Evolutionary conservation across 2,888 invertebrate genomes (phyloP), one percentile per base, ranked within the genome.

Genomic region (Eristalinus aeneus): DNA sequence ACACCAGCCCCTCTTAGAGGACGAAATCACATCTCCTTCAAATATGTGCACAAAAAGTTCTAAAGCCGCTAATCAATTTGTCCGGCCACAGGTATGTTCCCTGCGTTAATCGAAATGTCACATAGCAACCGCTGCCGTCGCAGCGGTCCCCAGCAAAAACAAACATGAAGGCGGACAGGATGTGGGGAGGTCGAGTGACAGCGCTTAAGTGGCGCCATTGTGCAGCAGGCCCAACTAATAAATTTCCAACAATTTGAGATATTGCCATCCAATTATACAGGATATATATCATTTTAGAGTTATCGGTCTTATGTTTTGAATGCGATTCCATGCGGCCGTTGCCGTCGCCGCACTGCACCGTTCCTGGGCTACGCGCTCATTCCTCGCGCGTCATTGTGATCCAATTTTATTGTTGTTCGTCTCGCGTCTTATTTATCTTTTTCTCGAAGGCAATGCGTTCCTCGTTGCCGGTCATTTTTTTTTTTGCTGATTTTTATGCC

Each of bases 221-320:
- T 68, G 54, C 61, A 39, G 54, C 60, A 60, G 64, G 32, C 73
- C 9, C 20, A 16, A 34, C 53, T 68, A 76, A 67, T 65, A 68
- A 77, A 39, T 69, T 73, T 77, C 46, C 64, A 86, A 60, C 73
- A 82, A 88, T 86, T 88, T 86, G 83, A 83, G 81, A 88, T 88
- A 81, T 87, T 88, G 80, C 81, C 85, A 79, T 88, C 82, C 87
- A 88, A 88, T 88, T 88, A 88, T 81, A 80, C 84, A 36, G 58
- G 65, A 87, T 80, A 78, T 82, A 87, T 83, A 77, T 78, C 83
- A 78, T 86, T 88, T 73, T 58, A 61, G 65, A 81, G 86, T 78
- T 76, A 77, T 80, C 75, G 76, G 76, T 60, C 80, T 77, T 73
- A 83, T 58, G 53, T 85, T 82, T 83, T 75, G 69, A 76, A 80